Conservation (phyloP, 2,113 vertebrate species). For the Dolichotis patagonum region DNA sequence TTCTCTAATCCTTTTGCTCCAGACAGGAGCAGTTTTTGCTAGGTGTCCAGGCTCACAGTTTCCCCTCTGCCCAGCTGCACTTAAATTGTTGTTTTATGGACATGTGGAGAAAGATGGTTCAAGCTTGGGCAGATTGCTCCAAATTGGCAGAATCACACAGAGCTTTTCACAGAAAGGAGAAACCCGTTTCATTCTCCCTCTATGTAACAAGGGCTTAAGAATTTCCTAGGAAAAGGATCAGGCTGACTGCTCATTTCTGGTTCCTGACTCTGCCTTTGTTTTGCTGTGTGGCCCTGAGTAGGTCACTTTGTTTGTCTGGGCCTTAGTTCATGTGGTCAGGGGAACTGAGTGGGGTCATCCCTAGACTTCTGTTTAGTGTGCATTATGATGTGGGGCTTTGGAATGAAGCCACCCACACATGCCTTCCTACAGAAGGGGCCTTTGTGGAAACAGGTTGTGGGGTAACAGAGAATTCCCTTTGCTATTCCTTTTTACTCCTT, state of each 20-base stretch:
- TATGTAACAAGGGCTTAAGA: background rate
- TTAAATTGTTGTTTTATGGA: conserved; percentile 35
- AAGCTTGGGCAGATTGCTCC: background rate
- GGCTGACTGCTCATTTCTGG: background rate
- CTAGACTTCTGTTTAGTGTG: background rate
- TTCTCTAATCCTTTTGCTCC: conserved; percentile 51
- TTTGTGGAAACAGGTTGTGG: background rate
- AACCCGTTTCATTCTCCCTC: background rate
- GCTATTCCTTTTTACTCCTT: background rate
- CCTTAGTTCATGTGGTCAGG: background rate
- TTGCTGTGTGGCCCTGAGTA: background rate
- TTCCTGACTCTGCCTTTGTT: background rate
- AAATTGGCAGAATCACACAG: background rate
- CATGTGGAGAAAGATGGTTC: conserved; percentile 33
- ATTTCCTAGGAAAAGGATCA: background rate
- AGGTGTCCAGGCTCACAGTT: background rate
- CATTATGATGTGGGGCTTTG: background rate
- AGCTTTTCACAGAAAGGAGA: background rate
- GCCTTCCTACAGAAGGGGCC: background rate
- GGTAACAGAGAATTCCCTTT: background rate
- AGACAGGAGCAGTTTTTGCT: conserved; percentile 22
- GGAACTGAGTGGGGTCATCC: background rate
- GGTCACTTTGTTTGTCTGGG: background rate
- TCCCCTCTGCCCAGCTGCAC: background rate
- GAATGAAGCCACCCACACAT: background rate